These are phyloP conservation scores for Prionace glauca DNA, from an alignment of 2,797 vertebrate species.

Conservation along the genomic window DNA sequence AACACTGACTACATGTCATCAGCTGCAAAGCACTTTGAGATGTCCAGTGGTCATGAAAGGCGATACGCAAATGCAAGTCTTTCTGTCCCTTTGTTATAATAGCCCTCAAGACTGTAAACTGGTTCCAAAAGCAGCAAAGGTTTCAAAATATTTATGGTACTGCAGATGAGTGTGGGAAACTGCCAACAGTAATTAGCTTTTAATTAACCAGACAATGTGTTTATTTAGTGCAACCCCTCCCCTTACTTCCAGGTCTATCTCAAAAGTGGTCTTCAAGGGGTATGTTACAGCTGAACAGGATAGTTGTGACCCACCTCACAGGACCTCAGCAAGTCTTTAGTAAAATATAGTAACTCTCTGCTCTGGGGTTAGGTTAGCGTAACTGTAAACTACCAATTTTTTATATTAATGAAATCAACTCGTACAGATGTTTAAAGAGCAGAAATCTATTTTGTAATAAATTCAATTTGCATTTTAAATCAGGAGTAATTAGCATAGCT, in stretches of 20 bases:
- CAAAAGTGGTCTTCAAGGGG: not conserved
- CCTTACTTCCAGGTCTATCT: not conserved
- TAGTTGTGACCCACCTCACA: not conserved
- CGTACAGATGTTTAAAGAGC: not conserved
- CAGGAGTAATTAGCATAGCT: not conserved
- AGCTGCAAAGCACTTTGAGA: not conserved
- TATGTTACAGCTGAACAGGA: not conserved
- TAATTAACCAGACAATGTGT: not conserved
- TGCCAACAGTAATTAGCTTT: not conserved
- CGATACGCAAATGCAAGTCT: not conserved
- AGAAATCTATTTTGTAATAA: not conserved
- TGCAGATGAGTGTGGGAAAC: not conserved
- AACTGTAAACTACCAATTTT: not conserved
- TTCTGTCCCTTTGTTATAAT: not conserved
- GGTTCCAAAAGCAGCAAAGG: not conserved
- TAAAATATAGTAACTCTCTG: not conserved
- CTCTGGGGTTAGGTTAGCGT: not conserved
- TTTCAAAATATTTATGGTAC: not conserved
- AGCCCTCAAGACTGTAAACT: not conserved
- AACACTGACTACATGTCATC: not conserved
- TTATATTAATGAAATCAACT: not conserved
- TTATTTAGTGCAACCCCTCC: not conserved
- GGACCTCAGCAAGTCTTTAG: not conserved
- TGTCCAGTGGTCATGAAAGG: not conserved
- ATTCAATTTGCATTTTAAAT: slow-evolving; percentile 23